These are phyloP conservation scores for Oreochromis aureus DNA, from an alignment of 2,113 vertebrate species.

Conservation along the genomic window DNA sequence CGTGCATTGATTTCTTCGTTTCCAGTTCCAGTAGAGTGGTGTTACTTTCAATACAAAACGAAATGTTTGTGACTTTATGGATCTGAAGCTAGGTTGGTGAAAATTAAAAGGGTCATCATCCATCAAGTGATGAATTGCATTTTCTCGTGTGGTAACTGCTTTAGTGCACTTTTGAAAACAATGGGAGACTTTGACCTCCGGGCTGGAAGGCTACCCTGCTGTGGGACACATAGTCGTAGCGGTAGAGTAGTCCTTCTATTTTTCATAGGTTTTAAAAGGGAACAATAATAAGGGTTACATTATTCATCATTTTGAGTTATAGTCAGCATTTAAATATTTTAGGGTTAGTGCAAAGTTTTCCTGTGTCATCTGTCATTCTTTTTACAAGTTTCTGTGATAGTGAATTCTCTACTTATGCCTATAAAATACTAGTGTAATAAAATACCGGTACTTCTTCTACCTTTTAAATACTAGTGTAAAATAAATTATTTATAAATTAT, in stretches of 20 bases:
- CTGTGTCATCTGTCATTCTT: not conserved
- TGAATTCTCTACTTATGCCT: not conserved
- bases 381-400: not conserved
- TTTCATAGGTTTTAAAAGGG: not conserved
- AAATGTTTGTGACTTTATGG: conserved; percentile 29
- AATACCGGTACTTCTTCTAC: not conserved
- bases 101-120: conserved; percentile 50
- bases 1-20: conserved; percentile 38
- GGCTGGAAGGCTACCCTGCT: conserved; percentile 1
- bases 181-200: conserved; percentile 18
- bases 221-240: not conserved
- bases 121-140: conserved; percentile 54
- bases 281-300: not conserved
- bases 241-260: not conserved
- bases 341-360: not conserved
- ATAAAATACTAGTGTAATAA: not conserved
- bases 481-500: not conserved
- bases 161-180: conserved; percentile 44
- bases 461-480: not conserved
- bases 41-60: conserved; percentile 25
- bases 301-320: not conserved
- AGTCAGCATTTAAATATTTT: not conserved
- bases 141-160: conserved; percentile 16
- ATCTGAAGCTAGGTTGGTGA: conserved; percentile 8
- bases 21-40: conserved; percentile 18